Base-by-base conservation (phyloP, 2,113 vertebrate genomes). In the Struthidea cinerea region DNA sequence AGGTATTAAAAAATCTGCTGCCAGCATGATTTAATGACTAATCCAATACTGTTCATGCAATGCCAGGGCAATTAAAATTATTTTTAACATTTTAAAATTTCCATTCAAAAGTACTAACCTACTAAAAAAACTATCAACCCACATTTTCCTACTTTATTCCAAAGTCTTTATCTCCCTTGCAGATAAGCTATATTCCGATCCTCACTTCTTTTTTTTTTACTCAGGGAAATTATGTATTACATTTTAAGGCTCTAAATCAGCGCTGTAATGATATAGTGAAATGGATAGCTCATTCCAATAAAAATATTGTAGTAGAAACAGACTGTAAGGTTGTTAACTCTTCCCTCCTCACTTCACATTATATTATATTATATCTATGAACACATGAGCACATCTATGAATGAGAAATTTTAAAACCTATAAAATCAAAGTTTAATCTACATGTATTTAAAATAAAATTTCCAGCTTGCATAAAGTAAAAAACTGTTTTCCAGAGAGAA, bases 41-140 rank as follows among this genome's bases (percentile, higher is more conserved):
- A 87, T 84, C 21, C 60, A 94, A 92, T 71, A 87, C 81, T 21
- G n/a, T 61, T 82, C 52, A 63, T 41, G 41, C 49, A 70, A 88
- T 3, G 3, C 39, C 55, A 83, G 50, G 21, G 21, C 67, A 94
- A 94, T 93, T 95, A 74, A 83, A 92, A 74, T 77, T 86, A 77
- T 83, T 95, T 91, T 91, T 83, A 91, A 61, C 41, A 61, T 69
- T 87, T 93, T 28, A 83, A 94, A 93, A 85, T 80, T 79, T 70
- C 11, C 42, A 83, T 74, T 96, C 33, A 20, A 89, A 82, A 93
- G 70, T 84, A n/a, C 9, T 35, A 88, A 61, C 9, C 28, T 39
- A 46, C 55, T 53, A 23, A 69, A 69, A 22, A 20, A 53, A 7
- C 18, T 46, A 39, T 28, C 28, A n/a, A 53, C 8, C 33, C 11